Conservation (phyloP, 2,888 invertebrate species). For the Pegoplata infirma region DNA sequence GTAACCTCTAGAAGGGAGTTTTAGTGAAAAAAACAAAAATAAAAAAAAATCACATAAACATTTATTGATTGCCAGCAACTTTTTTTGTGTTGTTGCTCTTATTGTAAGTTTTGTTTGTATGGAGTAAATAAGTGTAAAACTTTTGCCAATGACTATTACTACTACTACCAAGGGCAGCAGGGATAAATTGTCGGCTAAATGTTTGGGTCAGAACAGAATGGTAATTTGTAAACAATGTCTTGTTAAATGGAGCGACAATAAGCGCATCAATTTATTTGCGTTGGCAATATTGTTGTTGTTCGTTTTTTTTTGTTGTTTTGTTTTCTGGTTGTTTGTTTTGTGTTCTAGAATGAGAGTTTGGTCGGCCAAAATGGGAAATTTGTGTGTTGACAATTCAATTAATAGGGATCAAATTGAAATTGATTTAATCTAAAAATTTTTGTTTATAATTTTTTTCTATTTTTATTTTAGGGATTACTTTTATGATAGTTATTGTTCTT, state of each 20-base stretch:
- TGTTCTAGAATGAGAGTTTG: slow-evolving; percentile 3
- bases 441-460: slow-evolving; percentile 11
- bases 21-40: slow-evolving; percentile 14
- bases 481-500: slow-evolving; percentile 80
- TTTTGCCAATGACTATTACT: slow-evolving; percentile 41
- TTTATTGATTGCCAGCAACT: slow-evolving; percentile 54
- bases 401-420: slow-evolving; percentile 52
- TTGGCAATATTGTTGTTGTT: slow-evolving; percentile 56
- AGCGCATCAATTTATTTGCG: slow-evolving; percentile 63
- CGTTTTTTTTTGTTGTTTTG: too few relatives aligned
- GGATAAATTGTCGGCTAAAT: slow-evolving; percentile 51
- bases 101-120: slow-evolving; percentile 41
- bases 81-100: slow-evolving; percentile 35
- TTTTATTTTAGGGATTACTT: slow-evolving; percentile 80
- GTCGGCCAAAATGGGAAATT: slow-evolving; percentile 15
- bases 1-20: slow-evolving; percentile 50
- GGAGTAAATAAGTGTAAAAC: slow-evolving; percentile 44
- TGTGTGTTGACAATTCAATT: slow-evolving; percentile 68
- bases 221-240: slow-evolving; percentile 67
- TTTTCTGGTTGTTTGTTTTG: neutral
- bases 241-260: slow-evolving; percentile 66
- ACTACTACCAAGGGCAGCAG: slow-evolving; percentile 58
- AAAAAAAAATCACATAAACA: slow-evolving; percentile 30
- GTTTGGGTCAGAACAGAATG: slow-evolving; percentile 55
- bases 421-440: slow-evolving; percentile 34